Percentiles rank a stretch among this genome's conserved stretches.
Conservation (phyloP, 1,140 invertebrate species). For the Varroa destructor region DNA sequence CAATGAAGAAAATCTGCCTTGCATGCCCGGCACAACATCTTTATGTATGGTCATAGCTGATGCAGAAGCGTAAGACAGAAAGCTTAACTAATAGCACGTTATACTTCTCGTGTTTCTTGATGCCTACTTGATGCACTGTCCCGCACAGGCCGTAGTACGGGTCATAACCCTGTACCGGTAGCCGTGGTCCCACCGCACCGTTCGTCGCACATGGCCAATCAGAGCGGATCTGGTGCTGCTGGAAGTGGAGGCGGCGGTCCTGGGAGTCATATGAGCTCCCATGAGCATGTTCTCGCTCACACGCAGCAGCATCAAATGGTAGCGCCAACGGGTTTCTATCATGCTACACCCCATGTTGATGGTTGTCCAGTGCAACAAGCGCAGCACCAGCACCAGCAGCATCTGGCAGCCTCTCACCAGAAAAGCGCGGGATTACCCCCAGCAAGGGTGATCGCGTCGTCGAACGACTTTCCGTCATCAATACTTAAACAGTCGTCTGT, state of each 20-base stretch:
- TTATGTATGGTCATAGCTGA: too few species aligned
- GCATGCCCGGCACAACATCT: too few species aligned
- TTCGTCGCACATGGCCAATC: not conserved
- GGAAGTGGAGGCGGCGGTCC: too few species aligned
- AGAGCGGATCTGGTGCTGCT: too few species aligned
- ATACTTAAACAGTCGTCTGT: constrained; percentile 23
- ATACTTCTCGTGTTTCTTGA: not conserved
- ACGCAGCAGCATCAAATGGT: too few species aligned
- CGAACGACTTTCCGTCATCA: not conserved
- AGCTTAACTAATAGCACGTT: too few species aligned
- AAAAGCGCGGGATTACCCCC: not conserved
- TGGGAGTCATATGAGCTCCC: too few species aligned
- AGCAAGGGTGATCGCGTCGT: not conserved
- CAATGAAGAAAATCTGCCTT: too few species aligned
- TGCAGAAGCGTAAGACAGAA: too few species aligned
- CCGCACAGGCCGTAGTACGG: constrained; percentile 5
- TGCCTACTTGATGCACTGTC: not conserved
- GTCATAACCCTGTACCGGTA: constrained; percentile 20
- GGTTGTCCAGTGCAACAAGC: constrained; percentile 15
- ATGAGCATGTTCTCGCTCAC: too few species aligned
- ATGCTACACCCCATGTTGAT: constrained; percentile 17
- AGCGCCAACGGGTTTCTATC: not conserved
- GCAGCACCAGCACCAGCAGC: not conserved
- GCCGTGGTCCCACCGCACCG: constrained; percentile 26
- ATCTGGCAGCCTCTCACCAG: too few species aligned